Conservation (phyloP, 2,113 vertebrate genomes). For the Corydoras maculifer region DNA sequence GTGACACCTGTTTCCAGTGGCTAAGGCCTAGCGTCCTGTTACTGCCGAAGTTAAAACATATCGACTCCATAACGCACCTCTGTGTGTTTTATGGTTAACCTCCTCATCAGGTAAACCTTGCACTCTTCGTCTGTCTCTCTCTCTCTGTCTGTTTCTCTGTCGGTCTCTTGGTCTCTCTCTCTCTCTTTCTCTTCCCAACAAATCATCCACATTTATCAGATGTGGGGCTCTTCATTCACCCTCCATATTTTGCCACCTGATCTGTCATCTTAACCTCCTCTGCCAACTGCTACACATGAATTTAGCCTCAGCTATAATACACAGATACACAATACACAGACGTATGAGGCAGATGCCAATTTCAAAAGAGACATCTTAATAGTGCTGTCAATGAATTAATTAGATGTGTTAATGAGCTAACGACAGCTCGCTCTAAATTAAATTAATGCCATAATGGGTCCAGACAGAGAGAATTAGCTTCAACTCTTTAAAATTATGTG, state of each 20-base stretch:
- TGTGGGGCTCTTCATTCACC: slow-evolving; percentile 12
- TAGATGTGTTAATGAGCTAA: slow-evolving; percentile 99
- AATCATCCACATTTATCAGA: slow-evolving; percentile 1
- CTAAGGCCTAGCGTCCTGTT: slow-evolving; percentile 33
- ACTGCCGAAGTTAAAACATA: slow-evolving; percentile 39
- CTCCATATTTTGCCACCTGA: slow-evolving; percentile 45
- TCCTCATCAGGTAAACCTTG: slow-evolving; percentile 1
- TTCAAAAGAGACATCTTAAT: slow-evolving; percentile 99
- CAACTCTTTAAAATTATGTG: slow-evolving; percentile 99
- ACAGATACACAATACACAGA: slow-evolving; percentile 33
- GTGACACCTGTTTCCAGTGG: slow-evolving; percentile 42
- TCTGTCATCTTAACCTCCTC: slow-evolving; percentile 38
- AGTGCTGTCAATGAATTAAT: slow-evolving; percentile 99
- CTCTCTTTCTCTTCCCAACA: background rate
- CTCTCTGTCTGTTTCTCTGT: background rate
- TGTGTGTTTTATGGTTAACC: background rate
- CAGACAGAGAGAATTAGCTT: slow-evolving; percentile 99
- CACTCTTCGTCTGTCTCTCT: slow-evolving; percentile 11
- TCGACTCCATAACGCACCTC: slow-evolving; percentile 6
- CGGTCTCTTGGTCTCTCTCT: slow-evolving; percentile 34
- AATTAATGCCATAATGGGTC: slow-evolving; percentile 99
- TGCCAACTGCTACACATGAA: slow-evolving; percentile 45
- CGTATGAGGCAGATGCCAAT: slow-evolving; percentile 81
- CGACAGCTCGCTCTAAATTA: slow-evolving; percentile 98
- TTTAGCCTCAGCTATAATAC: slow-evolving; percentile 49